These are phyloP conservation scores for Deilephila porcellus DNA, from an alignment of 2,888 invertebrate genomes.

Conservation along the genomic window DNA sequence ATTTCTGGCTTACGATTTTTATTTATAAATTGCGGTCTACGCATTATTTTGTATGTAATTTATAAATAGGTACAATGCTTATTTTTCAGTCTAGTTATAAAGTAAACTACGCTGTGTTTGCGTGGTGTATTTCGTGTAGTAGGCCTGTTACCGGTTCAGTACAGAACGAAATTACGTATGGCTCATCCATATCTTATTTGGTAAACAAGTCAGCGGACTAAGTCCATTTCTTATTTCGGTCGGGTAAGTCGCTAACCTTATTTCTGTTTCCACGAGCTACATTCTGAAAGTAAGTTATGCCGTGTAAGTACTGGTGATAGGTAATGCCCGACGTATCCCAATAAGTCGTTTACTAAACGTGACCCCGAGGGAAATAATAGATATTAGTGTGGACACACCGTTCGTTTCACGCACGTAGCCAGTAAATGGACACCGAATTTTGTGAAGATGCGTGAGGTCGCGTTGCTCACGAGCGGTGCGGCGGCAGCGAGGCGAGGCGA, in stretches of 20 bases:
- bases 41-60: too few species aligned
- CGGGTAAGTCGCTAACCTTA: conserved; percentile 19
- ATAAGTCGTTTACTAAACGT: conserved; percentile 53
- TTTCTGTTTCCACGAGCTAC: conserved; percentile 21
- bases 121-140: background rate
- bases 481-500: background rate
- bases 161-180: conserved; percentile 11
- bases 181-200: conserved; percentile 12
- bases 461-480: conserved; percentile 43
- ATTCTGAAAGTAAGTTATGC: conserved; percentile 21
- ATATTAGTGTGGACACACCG: conserved; percentile 58
- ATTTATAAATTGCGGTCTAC: too few species aligned
- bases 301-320: conserved; percentile 28
- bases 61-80: too few species aligned
- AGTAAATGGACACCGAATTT: conserved; percentile 69
- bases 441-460: conserved; percentile 72
- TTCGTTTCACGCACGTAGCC: conserved; percentile 74
- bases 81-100: too few species aligned
- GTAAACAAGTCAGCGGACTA: conserved; percentile 18
- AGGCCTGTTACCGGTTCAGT: background rate
- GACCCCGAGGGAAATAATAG: conserved; percentile 60
- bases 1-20: too few species aligned
- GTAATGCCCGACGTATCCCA: conserved; percentile 39
- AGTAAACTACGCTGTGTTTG: too few species aligned
- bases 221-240: conserved; percentile 23